Conservation (phyloP, 1,140 invertebrate species). For the fruit fly (Drosophila melanogaster) region DNA sequence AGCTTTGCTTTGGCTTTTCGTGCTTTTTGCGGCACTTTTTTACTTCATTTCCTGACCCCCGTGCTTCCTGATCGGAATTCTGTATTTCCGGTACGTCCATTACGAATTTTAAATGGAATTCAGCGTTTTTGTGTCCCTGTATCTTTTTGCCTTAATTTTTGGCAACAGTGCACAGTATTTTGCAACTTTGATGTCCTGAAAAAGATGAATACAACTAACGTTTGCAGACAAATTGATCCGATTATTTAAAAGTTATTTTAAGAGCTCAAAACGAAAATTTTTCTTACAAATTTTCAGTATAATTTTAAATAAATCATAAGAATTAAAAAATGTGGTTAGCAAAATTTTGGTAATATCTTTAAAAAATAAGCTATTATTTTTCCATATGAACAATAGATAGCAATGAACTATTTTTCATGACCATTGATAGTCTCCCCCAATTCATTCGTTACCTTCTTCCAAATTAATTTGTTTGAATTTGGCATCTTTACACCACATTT, state of each 20-base stretch:
- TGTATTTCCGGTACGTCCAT: constrained; percentile 79
- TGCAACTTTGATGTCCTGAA: constrained; percentile 14
- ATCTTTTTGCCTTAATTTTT: constrained; percentile 15
- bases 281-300: no score
- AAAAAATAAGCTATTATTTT: no score
- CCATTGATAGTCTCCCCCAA: not conserved
- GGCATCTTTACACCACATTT: constrained; percentile 33
- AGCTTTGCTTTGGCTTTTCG: constrained; percentile 50
- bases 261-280: not conserved
- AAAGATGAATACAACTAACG: not conserved
- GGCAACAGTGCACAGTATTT: constrained; percentile 3
- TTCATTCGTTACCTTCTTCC: not conserved
- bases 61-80: constrained; percentile 76
- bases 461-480: constrained; percentile 35
- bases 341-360: no score
- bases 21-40: constrained; percentile 70
- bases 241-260: not conserved
- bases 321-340: not conserved
- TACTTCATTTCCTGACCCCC: constrained; percentile 77
- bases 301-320: no score
- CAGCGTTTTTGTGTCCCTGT: constrained; percentile 22
- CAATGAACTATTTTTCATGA: not conserved
- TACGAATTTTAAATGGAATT: constrained; percentile 75
- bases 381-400: no score
- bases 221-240: not conserved